Evolutionary conservation across 2,113 vertebrate species (phyloP).

Genomic region (Coptodon rendalli): DNA sequence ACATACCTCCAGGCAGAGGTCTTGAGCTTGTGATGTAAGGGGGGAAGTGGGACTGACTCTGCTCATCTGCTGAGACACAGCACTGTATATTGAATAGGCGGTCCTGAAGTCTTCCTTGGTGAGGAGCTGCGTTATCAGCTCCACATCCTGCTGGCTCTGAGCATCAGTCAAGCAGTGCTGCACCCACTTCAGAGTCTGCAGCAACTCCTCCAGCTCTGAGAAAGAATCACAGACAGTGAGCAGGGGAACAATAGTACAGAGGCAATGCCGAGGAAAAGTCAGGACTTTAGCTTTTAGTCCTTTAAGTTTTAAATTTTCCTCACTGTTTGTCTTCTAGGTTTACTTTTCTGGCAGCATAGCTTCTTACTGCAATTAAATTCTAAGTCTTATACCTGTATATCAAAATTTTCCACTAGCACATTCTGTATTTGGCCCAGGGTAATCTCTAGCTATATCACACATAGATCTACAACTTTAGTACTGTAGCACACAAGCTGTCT

Average conservation of each 20-base stretch:
- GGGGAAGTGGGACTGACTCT: conserved; percentile 84
- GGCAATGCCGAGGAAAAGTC: not conserved
- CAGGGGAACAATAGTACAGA: not conserved
- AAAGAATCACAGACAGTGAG: not conserved
- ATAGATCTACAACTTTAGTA: not conserved
- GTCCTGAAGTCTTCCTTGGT: conserved; percentile 85
- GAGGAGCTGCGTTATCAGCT: conserved; percentile 83
- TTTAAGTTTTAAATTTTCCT: not conserved
- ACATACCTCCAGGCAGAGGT: conserved; percentile 86
- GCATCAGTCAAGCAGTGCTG: conserved; percentile 80
- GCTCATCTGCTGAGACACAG: conserved; percentile 83
- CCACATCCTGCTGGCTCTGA: conserved; percentile 90
- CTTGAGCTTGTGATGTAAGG: conserved; percentile 81
- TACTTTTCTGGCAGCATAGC: not conserved
- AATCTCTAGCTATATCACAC: not conserved
- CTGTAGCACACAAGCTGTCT: not conserved
- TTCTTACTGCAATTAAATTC: not conserved
- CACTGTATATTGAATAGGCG: conserved; percentile 85
- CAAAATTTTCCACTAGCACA: not conserved
- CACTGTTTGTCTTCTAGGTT: not conserved
- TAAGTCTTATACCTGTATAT: not conserved
- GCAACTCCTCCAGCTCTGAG: conserved; percentile 85
- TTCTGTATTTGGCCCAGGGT: not conserved
- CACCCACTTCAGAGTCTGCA: conserved; percentile 83
- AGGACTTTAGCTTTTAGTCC: not conserved